phyloP scores from a whole-genome alignment of 2,113 vertebrate species.

The Epinephelus moara region DNA sequence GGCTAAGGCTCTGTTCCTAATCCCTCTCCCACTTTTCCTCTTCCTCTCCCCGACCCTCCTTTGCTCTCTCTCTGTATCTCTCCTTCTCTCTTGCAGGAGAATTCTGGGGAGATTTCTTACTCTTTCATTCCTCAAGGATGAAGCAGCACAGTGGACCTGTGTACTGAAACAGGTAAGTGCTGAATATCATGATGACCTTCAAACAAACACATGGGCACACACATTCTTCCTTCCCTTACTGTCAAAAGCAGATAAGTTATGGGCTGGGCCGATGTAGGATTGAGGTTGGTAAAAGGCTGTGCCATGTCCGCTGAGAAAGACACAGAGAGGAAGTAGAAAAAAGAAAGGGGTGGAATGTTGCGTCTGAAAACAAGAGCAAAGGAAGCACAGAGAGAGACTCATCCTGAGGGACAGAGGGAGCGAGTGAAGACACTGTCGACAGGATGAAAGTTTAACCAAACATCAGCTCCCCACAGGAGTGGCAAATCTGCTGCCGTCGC shows the following conservation, averaged over 20 bases:
- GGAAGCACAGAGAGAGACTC: conserved; percentile 29
- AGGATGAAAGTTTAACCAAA: conserved; percentile 78
- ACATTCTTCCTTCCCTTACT: neutral
- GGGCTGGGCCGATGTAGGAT: conserved; percentile 41
- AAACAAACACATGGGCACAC: conserved; percentile 21
- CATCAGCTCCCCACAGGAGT: conserved; percentile 56
- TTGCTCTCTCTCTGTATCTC: conserved; percentile 14
- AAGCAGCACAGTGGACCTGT: conserved; percentile 65
- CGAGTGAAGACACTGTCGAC: conserved; percentile 40
- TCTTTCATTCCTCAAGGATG: conserved; percentile 83
- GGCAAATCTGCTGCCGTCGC: conserved; percentile 55
- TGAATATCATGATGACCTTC: conserved; percentile 39
- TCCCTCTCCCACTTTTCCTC: conserved; percentile 58
- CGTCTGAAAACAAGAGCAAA: conserved; percentile 10
- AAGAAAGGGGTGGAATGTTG: conserved; percentile 4
- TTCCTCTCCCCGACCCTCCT: conserved; percentile 12
- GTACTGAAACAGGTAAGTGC: conserved; percentile 75
- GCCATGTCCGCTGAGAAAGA: conserved; percentile 36
- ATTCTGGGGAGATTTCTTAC: conserved; percentile 80
- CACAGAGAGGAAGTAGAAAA: conserved; percentile 10
- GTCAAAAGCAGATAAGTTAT: conserved; percentile 17
- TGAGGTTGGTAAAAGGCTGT: conserved; percentile 40
- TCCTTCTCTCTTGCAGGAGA: conserved; percentile 75
- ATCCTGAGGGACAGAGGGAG: conserved; percentile 50
- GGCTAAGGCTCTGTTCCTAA: conserved; percentile 63